phyloP scores from a whole-genome alignment of 2,888 invertebrate genomes.

The Chaitophorus viminalis region DNA sequence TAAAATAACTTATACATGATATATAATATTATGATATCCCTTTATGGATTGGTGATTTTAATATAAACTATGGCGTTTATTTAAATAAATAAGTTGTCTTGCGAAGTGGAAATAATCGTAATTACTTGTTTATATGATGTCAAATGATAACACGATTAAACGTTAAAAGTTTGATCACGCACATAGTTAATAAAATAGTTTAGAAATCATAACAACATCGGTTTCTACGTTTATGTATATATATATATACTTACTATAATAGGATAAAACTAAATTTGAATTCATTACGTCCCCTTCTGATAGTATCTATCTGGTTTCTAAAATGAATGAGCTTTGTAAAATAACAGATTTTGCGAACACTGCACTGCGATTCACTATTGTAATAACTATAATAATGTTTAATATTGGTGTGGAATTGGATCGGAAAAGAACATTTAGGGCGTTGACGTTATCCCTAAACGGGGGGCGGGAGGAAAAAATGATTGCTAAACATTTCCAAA shows the following conservation, averaged over 20 bases:
- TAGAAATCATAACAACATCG: not conserved
- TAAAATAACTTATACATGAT: not conserved
- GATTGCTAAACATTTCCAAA: constrained; percentile 52
- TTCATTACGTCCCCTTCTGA: constrained; percentile 31
- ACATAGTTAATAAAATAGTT: not conserved
- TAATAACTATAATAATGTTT: not conserved
- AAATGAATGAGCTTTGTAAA: constrained; percentile 50
- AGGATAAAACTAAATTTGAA: constrained; percentile 17
- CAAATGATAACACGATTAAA: not conserved
- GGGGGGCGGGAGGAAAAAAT: not conserved
- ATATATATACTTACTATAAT: not conserved
- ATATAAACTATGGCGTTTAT: not conserved
- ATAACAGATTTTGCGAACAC: constrained; percentile 49
- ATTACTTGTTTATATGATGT: not conserved
- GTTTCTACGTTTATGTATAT: not conserved
- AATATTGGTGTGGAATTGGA: constrained; percentile 48
- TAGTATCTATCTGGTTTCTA: no score
- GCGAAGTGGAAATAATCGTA: constrained; percentile 12
- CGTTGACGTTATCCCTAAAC: constrained; percentile 9
- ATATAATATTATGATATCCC: not conserved
- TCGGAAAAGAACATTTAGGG: constrained; percentile 50
- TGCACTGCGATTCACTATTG: constrained; percentile 30
- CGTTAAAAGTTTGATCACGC: not conserved
- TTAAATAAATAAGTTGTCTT: not conserved
- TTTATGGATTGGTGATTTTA: not conserved